A percentile compares a stretch with the other conserved stretches of the same genome.
Evolutionary conservation across 2,797 vertebrate genomes (phyloP).

Genomic region (Anomalospiza imberbis): DNA sequence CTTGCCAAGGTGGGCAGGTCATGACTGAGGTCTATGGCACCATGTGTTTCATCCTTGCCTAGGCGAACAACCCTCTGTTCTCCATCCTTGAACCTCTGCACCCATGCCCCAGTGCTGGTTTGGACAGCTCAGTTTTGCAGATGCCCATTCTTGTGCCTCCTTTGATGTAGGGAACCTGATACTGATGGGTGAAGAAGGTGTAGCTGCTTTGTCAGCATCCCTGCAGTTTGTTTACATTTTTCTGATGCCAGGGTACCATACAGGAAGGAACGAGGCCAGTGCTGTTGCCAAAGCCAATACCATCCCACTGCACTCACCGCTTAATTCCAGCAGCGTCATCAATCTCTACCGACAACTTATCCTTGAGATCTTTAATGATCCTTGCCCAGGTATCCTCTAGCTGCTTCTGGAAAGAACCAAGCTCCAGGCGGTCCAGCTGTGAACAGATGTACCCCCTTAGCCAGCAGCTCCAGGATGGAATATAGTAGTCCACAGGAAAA

Average conservation of each 20-base stretch:
- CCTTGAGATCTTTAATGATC: not conserved
- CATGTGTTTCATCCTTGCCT: not conserved
- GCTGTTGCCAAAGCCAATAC: not conserved
- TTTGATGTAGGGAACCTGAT: not conserved
- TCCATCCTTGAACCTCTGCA: not conserved
- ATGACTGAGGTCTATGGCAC: not conserved
- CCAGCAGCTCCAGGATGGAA: not conserved
- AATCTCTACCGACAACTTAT: not conserved
- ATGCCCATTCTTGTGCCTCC: not conserved
- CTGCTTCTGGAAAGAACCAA: not conserved
- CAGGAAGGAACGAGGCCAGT: too few species aligned
- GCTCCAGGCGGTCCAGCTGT: not conserved
- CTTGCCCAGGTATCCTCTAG: not conserved
- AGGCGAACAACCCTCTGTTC: not conserved
- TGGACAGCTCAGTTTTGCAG: not conserved
- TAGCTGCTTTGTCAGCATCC: not conserved
- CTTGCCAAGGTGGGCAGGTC: not conserved
- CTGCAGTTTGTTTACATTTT: not conserved
- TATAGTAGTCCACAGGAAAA: not conserved
- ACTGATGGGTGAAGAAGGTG: not conserved
- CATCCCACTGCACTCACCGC: not conserved
- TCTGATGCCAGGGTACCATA: not conserved
- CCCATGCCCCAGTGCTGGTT: not conserved
- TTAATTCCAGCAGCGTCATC: not conserved
- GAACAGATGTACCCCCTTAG: not conserved